Percentiles rank a stretch among this genome's conserved stretches.
Evolutionary conservation across 2,888 invertebrate genomes (phyloP).

Genomic region (Amphipoea oculea): DNA sequence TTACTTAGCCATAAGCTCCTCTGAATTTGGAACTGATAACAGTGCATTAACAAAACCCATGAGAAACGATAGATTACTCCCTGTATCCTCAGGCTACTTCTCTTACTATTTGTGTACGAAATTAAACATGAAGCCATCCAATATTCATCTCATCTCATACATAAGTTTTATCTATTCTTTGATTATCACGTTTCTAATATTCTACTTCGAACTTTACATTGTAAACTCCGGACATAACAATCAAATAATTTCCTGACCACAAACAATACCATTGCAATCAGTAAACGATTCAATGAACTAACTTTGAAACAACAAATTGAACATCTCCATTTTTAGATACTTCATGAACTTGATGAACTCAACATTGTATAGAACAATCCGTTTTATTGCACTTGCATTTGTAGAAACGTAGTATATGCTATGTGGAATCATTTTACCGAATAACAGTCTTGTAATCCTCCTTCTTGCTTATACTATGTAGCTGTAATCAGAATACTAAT

Average conservation of each 20-base stretch:
- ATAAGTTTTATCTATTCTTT: neutral
- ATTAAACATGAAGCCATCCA: neutral
- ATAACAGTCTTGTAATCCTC: neutral
- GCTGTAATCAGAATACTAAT: constrained; percentile 85
- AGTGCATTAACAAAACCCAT: neutral
- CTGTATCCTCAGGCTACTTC: neutral
- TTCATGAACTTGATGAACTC: neutral
- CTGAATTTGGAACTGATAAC: no score
- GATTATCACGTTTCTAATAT: neutral
- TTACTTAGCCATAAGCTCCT: no score
- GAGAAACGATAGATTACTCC: neutral
- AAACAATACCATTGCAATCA: constrained; percentile 23
- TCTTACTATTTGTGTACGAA: neutral
- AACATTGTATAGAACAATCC: constrained; percentile 30
- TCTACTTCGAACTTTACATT: neutral
- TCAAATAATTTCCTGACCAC: constrained; percentile 8
- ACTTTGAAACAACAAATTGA: constrained; percentile 15
- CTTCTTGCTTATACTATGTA: constrained; percentile 54
- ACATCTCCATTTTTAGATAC: constrained; percentile 41
- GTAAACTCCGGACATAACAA: constrained; percentile 24
- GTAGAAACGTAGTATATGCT: constrained; percentile 15
- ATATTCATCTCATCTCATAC: neutral
- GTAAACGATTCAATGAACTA: constrained; percentile 37
- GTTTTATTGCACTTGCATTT: neutral
- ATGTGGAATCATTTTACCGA: neutral